Percentiles rank a stretch among this genome's conserved stretches.
These are phyloP conservation scores for Psittacula echo DNA, from an alignment of 2,797 vertebrate genomes.

Conservation along the genomic window DNA sequence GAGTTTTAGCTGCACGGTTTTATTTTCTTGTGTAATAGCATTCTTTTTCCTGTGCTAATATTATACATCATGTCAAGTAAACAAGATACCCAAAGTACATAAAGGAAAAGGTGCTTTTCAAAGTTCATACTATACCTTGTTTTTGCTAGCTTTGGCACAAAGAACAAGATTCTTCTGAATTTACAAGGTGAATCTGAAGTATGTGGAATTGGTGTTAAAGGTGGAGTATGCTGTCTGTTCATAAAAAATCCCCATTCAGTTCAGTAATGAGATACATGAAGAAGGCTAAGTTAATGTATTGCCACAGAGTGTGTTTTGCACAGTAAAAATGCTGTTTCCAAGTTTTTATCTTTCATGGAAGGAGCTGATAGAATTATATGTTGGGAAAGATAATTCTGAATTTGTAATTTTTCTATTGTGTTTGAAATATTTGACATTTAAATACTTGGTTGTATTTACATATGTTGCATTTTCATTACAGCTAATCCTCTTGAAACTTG, in stretches of 20 bases:
- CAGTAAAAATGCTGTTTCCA: not conserved
- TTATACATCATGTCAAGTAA: not conserved
- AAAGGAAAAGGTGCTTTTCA: not conserved
- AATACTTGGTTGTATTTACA: conserved; percentile 61
- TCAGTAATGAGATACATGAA: not conserved
- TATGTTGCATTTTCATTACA: conserved; percentile 73
- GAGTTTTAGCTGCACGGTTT: conserved; percentile 25
- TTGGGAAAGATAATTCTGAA: conserved; percentile 44
- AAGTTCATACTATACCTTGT: not conserved
- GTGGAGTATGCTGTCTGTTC: not conserved
- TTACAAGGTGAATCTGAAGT: not conserved
- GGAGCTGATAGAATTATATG: not conserved
- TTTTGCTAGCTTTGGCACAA: not conserved
- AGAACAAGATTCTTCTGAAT: not conserved
- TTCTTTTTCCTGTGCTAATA: not conserved
- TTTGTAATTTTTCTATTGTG: conserved; percentile 59
- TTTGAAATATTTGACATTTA: conserved; percentile 63
- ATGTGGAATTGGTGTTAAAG: not conserved
- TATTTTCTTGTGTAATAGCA: conserved; percentile 22
- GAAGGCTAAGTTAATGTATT: not conserved
- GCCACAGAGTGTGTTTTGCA: not conserved
- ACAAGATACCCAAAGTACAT: not conserved
- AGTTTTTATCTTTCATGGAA: conserved; percentile 12
- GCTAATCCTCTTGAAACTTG: conserved; percentile 72
- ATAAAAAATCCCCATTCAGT: not conserved